Percentiles rank a stretch among this genome's conserved stretches.
Evolutionary conservation across 2,888 invertebrate genomes (phyloP).

Genomic region (Unio delphinus): DNA sequence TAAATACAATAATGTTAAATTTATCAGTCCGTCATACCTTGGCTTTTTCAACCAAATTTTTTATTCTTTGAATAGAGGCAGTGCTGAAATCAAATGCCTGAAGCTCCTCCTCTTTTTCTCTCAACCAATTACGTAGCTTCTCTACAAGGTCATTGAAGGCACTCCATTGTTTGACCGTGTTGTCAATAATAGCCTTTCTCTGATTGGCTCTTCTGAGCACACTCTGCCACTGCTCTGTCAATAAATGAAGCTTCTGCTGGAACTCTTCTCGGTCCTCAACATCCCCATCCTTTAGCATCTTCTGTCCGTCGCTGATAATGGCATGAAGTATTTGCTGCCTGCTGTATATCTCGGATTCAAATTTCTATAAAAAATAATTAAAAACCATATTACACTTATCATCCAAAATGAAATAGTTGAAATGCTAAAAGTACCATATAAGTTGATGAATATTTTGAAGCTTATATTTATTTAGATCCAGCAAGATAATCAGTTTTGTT

Average conservation of each 20-base stretch:
- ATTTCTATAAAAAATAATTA: constrained; percentile 50
- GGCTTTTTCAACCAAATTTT: constrained; percentile 54
- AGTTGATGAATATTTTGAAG: too few species aligned
- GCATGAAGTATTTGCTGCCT: constrained; percentile 66
- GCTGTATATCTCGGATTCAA: constrained; percentile 64
- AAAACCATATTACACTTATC: not conserved
- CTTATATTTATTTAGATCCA: too few species aligned
- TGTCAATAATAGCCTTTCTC: constrained; percentile 64
- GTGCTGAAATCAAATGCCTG: constrained; percentile 52
- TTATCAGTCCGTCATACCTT: constrained; percentile 37
- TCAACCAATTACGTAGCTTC: constrained; percentile 58
- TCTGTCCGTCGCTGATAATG: constrained; percentile 67
- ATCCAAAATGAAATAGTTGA: too few species aligned
- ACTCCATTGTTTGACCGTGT: constrained; percentile 61
- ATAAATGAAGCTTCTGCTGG: constrained; percentile 60
- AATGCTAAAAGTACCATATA: too few species aligned
- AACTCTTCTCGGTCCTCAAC: constrained; percentile 62
- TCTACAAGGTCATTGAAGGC: constrained; percentile 55
- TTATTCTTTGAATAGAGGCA: constrained; percentile 57
- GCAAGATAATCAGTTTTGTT: too few species aligned
- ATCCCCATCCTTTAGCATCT: constrained; percentile 60
- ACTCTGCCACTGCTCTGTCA: constrained; percentile 69
- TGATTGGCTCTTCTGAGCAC: constrained; percentile 62
- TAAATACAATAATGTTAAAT: not conserved
- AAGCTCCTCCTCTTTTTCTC: constrained; percentile 57